phyloP scores from a whole-genome alignment of 2,888 invertebrate genomes.

The Athrips mouffetella region DNA sequence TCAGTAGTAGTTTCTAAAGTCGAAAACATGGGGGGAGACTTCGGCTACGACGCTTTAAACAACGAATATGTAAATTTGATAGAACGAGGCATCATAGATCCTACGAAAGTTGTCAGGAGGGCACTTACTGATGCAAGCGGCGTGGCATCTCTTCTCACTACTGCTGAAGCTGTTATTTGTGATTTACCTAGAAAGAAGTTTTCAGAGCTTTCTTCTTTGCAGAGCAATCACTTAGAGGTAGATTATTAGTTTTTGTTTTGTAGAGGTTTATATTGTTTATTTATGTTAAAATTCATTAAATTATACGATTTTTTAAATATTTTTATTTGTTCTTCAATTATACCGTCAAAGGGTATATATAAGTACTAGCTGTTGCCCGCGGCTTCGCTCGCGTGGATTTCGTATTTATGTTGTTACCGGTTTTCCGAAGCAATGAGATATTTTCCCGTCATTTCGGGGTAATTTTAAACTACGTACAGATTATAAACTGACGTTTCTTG shows the following conservation, averaged over 20 bases:
- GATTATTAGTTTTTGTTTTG: constrained; percentile 19
- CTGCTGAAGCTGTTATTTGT: constrained; percentile 97
- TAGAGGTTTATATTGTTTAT: too few species aligned
- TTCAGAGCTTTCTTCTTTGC: not conserved
- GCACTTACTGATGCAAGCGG: constrained; percentile 65
- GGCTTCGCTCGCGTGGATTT: too few species aligned
- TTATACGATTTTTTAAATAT: too few species aligned
- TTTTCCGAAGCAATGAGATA: too few species aligned
- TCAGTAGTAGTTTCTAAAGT: constrained; percentile 94
- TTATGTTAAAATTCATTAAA: too few species aligned
- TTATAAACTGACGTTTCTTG: too few species aligned
- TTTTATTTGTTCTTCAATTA: too few species aligned
- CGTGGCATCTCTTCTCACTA: constrained; percentile 74
- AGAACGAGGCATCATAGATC: constrained; percentile 95
- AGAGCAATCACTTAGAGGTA: not conserved
- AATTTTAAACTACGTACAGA: too few species aligned
- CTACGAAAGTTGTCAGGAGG: constrained; percentile 85
- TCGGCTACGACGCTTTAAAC: constrained; percentile 93
- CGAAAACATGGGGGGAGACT: constrained; percentile 82
- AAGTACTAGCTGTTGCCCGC: too few species aligned
- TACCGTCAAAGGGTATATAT: too few species aligned
- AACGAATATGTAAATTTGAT: constrained; percentile 94
- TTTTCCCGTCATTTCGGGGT: too few species aligned
- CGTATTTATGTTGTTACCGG: too few species aligned
- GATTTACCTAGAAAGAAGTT: constrained; percentile 73